Conservation (phyloP, 2,113 vertebrate species). For the Mungos mungo region DNA sequence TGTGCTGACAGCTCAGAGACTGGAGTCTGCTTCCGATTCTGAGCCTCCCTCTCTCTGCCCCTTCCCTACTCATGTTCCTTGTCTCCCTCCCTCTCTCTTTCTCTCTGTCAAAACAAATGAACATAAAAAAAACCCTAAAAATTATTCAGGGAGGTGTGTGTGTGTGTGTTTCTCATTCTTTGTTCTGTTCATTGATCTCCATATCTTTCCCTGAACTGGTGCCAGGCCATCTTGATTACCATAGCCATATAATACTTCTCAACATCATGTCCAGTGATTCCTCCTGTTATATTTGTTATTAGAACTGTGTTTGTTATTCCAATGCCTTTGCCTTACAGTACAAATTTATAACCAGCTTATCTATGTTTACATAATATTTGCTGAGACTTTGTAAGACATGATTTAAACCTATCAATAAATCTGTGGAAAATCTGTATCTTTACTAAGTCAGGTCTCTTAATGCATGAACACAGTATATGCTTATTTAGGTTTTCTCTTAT, state of each 20-base stretch:
- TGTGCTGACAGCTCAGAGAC: too few species aligned
- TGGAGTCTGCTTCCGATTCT: too few species aligned
- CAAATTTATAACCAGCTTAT: not conserved
- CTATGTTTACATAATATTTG: not conserved
- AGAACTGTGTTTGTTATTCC: not conserved
- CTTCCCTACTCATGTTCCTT: too few species aligned
- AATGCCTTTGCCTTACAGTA: not conserved
- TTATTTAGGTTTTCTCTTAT: not conserved
- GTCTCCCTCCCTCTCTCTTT: too few species aligned
- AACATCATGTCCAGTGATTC: not conserved
- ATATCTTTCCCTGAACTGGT: not conserved
- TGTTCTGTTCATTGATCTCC: not conserved
- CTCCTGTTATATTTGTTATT: not conserved
- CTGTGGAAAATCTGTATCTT: not conserved
- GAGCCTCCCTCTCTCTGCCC: too few species aligned
- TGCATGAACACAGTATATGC: not conserved
- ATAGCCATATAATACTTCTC: not conserved
- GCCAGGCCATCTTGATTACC: not conserved
- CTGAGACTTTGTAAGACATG: not conserved
- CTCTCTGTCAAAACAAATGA: too few species aligned
- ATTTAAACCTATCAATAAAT: not conserved
- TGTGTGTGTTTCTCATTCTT: not conserved
- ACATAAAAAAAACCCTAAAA: too few species aligned
- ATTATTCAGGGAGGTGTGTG: not conserved
- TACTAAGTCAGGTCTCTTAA: not conserved